phyloP scores from a whole-genome alignment of 1,140 invertebrate species.

The Hypsibius dujardini region DNA sequence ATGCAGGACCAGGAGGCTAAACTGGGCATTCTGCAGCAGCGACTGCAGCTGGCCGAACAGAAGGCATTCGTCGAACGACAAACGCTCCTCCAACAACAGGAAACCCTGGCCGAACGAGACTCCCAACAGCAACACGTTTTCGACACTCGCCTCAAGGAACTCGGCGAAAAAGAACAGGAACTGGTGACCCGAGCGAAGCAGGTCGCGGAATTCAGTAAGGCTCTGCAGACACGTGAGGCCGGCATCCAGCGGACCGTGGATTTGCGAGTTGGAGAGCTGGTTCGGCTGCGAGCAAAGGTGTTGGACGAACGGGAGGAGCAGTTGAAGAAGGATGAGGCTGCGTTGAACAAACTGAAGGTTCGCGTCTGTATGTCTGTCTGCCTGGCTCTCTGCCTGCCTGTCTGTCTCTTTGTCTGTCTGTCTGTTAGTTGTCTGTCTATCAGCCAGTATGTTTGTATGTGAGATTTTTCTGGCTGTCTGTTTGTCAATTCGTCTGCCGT shows the following conservation, averaged over 20 bases:
- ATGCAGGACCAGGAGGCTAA: not conserved
- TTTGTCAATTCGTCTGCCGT: too few relatives aligned
- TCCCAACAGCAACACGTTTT: not conserved
- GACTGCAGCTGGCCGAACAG: not conserved
- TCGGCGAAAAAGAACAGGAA: not conserved
- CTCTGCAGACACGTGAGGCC: not conserved
- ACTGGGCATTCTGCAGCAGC: not conserved
- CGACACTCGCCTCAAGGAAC: not conserved
- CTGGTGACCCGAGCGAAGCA: slow-evolving; percentile 6
- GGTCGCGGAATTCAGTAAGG: not conserved
- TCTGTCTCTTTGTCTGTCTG: too few relatives aligned
- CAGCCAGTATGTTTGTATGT: not conserved
- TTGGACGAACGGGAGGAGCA: not conserved
- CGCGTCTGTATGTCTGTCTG: too few relatives aligned
- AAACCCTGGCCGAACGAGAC: not conserved
- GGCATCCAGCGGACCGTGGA: not conserved
- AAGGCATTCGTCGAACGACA: not conserved
- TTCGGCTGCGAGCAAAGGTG: not conserved
- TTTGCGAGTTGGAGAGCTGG: not conserved
- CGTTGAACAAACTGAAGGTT: slow-evolving; percentile 10
- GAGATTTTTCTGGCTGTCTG: not conserved
- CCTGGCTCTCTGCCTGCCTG: too few relatives aligned
- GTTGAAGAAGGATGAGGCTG: slow-evolving; percentile 9
- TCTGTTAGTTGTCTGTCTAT: too few relatives aligned
- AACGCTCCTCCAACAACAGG: not conserved